Conservation (phyloP, 2,888 invertebrate genomes). For the Melanostoma mellinum region DNA sequence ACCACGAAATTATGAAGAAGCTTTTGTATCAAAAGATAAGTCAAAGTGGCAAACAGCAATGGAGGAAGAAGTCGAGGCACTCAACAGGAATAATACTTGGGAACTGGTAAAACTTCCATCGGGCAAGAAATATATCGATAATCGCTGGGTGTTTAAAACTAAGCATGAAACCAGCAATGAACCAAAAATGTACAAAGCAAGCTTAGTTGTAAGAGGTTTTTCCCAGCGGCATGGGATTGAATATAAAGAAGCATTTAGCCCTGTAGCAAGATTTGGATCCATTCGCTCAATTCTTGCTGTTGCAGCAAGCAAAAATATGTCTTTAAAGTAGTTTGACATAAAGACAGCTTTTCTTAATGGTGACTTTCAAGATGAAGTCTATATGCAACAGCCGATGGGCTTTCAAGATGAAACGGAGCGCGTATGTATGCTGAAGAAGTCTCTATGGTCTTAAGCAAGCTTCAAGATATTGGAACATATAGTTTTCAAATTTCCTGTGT, state of each 20-base stretch:
- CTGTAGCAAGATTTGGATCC: constrained; percentile 29
- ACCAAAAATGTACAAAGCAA: constrained; percentile 30
- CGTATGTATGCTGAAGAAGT: constrained; percentile 65
- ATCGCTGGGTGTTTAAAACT: constrained; percentile 39
- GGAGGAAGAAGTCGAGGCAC: constrained; percentile 22
- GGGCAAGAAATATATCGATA: constrained; percentile 18
- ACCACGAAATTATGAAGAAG: constrained; percentile 23
- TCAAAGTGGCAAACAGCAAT: constrained; percentile 30
- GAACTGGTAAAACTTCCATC: constrained; percentile 23
- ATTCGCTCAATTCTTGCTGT: constrained; percentile 22
- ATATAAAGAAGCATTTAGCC: constrained; percentile 33
- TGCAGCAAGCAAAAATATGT: constrained; percentile 10
- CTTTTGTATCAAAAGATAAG: constrained; percentile 15
- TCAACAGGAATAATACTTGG: constrained; percentile 22
- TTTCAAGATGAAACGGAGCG: constrained; percentile 64
- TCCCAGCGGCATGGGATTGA: constrained; percentile 19
- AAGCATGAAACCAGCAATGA: constrained; percentile 23
- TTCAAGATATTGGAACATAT: constrained; percentile 70
- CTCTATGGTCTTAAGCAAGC: constrained; percentile 74
- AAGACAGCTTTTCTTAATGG: constrained; percentile 56
- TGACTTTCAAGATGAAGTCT: no score
- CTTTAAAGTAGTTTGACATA: constrained; percentile 53
- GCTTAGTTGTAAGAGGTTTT: constrained; percentile 30
- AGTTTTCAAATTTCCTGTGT: no score
- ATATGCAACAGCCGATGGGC: no score